Evolutionary conservation across 2,113 vertebrate genomes (phyloP), one percentile per base, ranked within the genome.

Genomic region (Typhlomys cinereus): DNA sequence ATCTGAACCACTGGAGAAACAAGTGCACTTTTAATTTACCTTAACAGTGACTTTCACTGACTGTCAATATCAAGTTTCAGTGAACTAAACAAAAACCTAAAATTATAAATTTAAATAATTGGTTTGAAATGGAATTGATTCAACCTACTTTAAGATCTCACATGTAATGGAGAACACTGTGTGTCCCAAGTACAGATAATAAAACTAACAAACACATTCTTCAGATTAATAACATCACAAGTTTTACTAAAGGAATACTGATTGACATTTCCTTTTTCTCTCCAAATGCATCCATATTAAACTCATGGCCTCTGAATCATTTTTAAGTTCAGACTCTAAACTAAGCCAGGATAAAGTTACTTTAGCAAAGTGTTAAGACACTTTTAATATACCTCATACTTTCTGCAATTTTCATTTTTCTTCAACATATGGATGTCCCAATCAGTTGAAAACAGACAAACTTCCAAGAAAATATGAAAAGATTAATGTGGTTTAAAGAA

Each of bases 401-500:
- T 91, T 74, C 78, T 88, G 85, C 52, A 83, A 74, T 86, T 95
- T 54, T 94, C 86, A 20, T 78, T 87, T 94, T 94, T 79, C 96
- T 95, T 95, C 80, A 96, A 70, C 4, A 71, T 57, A 87, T 61
- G 46, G 76, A 97, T 66, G 83, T 89, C 87, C 90, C 57, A 96
- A 95, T 93, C 91, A 91, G 89, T 31, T 89, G 46, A 57, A 96
- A 96, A 76, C 9, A 96, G 70, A 94, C 71, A 95, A 81, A 44
- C 57, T 90, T 94, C 89, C 85, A 85, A 93, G 59, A 73, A 95
- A 93, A 93, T 67, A 52, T 95, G 57, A 96, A 92, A 95, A 96
- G 95, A 97, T 96, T 89, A 94, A 90, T 44, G 54, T 90, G 46
- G 71, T 62, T 97, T 96, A 96, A 85, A 96, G 93, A 67, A 94